Evolutionary conservation across 37 sponge, comb jelly and placozoan species (phyloP).

Genomic region (Beroe forskalii): DNA sequence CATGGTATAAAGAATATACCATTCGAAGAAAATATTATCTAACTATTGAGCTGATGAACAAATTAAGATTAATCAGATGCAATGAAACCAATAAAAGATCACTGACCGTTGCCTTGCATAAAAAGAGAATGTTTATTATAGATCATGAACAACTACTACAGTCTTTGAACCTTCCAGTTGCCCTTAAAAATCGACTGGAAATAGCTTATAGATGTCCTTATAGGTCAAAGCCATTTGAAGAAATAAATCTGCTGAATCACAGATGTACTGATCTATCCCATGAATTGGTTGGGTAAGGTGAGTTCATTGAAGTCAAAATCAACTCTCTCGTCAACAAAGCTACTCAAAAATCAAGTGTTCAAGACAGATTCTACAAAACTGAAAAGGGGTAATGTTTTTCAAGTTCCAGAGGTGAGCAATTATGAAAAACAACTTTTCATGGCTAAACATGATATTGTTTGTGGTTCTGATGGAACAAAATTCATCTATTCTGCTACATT

Average conservation of each 20-base stretch:
- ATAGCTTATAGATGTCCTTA: slow-evolving; percentile 10
- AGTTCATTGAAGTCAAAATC: background rate
- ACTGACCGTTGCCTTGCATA: background rate
- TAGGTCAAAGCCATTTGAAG: background rate
- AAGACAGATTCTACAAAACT: background rate
- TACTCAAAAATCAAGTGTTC: background rate
- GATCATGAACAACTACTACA: background rate
- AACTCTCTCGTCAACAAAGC: background rate
- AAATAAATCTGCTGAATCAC: background rate
- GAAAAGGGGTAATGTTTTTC: background rate
- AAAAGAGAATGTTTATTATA: background rate
- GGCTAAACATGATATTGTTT: background rate
- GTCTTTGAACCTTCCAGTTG: background rate
- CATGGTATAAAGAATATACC: background rate
- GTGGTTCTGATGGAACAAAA: background rate
- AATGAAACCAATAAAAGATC: background rate
- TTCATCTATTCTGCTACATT: slow-evolving; percentile 15
- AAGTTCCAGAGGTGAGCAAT: background rate
- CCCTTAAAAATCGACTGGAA: background rate
- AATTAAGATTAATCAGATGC: too few species aligned
- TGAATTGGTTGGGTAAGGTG: background rate
- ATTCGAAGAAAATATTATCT: too few species aligned
- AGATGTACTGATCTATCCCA: background rate
- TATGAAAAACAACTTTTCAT: background rate
- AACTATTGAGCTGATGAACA: too few species aligned